These are phyloP conservation scores for Siderastrea radians DNA, from an alignment of 92 coral and sea anemone species.

Conservation along the genomic window DNA sequence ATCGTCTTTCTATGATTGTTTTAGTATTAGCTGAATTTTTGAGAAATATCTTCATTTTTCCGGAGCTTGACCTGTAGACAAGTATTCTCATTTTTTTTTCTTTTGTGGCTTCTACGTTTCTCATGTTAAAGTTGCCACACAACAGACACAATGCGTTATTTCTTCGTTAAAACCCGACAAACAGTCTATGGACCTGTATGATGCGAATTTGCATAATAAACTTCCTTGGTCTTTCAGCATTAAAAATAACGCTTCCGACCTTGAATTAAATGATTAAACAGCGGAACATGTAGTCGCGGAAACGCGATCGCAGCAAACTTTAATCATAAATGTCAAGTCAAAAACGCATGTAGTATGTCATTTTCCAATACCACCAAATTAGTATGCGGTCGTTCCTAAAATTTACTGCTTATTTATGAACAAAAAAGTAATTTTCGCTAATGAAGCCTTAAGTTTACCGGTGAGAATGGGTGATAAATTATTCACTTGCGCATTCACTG, in stretches of 20 bases:
- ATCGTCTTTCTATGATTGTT: too few relatives aligned
- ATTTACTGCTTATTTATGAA: neutral
- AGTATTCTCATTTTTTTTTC: too few relatives aligned
- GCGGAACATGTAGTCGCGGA: neutral
- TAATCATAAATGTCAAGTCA: neutral
- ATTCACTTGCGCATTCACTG: neutral
- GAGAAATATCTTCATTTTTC: too few relatives aligned
- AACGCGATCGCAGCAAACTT: neutral
- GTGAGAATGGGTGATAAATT: conserved; percentile 3
- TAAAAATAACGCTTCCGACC: conserved; percentile 5
- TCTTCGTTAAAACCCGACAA: neutral
- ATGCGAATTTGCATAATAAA: neutral
- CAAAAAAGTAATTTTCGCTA: conserved; percentile 18
- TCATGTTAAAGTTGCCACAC: too few relatives aligned
- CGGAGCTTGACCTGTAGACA: too few relatives aligned
- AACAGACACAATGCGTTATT: neutral
- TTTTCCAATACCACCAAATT: neutral
- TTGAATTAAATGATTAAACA: conserved; percentile 5
- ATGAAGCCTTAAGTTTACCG: neutral
- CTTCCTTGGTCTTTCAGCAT: neutral
- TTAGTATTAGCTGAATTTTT: too few relatives aligned
- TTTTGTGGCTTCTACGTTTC: too few relatives aligned
- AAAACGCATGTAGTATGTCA: neutral
- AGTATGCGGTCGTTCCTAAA: too few relatives aligned
- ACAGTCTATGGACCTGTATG: neutral